A percentile compares a stretch with the other conserved stretches of the same genome.
These are phyloP conservation scores for Clarias platycephalus DNA, from an alignment of 2,797 vertebrate species.

Conservation along the genomic window DNA sequence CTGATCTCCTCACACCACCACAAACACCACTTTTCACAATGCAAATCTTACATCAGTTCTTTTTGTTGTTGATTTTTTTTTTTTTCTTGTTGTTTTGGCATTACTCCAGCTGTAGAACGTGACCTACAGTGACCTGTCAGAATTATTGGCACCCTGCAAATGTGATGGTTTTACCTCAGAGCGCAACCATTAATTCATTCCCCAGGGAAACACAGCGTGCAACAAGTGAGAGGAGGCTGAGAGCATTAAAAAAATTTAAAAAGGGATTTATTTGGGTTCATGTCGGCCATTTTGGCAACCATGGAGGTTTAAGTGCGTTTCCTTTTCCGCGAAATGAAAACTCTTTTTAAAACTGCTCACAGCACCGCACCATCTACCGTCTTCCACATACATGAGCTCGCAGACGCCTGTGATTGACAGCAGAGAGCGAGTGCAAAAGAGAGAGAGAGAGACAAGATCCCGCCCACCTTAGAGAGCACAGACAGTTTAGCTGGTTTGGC, in stretches of 20 bases:
- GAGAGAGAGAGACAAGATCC: neutral
- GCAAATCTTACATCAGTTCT: conserved; percentile 18
- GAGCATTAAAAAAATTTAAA: too few species aligned
- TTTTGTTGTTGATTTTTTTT: neutral
- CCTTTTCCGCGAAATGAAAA: neutral
- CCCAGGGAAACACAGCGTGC: neutral
- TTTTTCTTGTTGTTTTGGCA: neutral
- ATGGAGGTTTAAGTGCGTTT: neutral
- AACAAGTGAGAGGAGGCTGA: neutral
- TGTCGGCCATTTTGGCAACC: too few species aligned
- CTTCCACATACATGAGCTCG: neutral
- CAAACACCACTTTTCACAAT: conserved; percentile 2
- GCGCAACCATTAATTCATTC: neutral
- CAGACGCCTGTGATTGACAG: neutral
- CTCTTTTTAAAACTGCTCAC: neutral
- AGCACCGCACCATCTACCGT: neutral
- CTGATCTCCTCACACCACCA: neutral
- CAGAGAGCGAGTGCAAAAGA: too few species aligned
- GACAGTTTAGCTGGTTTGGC: neutral
- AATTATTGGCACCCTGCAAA: neutral
- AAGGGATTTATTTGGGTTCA: neutral
- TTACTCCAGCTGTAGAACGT: conserved; percentile 25
- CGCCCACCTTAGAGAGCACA: neutral
- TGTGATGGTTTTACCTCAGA: neutral
- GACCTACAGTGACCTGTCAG: neutral